These are phyloP conservation scores for Macaria liturata DNA, from an alignment of 2,888 invertebrate species.

Conservation along the genomic window DNA sequence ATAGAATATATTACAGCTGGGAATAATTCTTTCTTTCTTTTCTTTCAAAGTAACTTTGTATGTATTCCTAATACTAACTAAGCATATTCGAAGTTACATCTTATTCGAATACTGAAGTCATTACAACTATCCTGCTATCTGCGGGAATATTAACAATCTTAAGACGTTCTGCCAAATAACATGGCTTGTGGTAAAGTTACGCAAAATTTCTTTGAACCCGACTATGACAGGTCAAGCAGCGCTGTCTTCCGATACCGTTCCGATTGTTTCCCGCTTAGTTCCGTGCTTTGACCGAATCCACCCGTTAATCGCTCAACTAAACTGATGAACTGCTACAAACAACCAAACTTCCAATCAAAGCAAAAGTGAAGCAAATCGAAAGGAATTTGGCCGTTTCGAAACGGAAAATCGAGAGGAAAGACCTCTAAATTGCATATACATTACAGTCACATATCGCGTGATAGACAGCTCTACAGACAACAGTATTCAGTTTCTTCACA, in stretches of 20 bases:
- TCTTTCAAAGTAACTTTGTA: too few relatives aligned
- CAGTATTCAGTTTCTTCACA: conserved; percentile 15
- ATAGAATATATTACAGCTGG: too few relatives aligned
- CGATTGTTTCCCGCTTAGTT: conserved; percentile 4
- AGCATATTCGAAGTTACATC: too few relatives aligned
- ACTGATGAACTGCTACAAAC: not conserved
- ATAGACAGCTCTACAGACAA: conserved; percentile 1
- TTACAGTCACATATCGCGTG: conserved; percentile 23
- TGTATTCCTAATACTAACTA: too few relatives aligned
- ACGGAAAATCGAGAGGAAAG: conserved; percentile 8
- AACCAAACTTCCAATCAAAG: not conserved
- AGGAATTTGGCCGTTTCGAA: conserved; percentile 5
- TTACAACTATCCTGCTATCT: too few relatives aligned
- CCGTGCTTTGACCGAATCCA: conserved; percentile 3
- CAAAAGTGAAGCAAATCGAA: conserved; percentile 17
- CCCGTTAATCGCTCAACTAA: not conserved
- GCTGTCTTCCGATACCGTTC: conserved; percentile 1
- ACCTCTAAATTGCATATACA: conserved; percentile 12
- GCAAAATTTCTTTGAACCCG: too few relatives aligned
- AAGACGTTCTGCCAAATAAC: too few relatives aligned
- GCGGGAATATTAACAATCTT: too few relatives aligned
- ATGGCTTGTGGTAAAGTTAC: too few relatives aligned
- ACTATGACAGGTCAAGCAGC: too few relatives aligned
- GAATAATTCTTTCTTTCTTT: too few relatives aligned
- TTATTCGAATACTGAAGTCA: too few relatives aligned